phyloP scores from a whole-genome alignment of 2,888 invertebrate species.

The Drosophila gaucha region DNA sequence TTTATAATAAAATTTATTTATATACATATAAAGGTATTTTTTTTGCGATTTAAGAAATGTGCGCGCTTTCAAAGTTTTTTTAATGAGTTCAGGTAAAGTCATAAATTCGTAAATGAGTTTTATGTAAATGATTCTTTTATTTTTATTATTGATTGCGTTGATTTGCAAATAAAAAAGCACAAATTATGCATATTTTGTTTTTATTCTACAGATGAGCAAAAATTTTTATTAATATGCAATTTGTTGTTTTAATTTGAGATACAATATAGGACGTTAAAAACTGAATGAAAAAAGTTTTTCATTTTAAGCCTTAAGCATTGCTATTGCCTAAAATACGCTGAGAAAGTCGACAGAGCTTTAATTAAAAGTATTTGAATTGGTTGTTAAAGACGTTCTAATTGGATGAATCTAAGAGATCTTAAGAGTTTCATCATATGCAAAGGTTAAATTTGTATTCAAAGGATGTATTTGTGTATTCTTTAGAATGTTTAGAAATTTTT shows the following conservation, averaged over 20 bases:
- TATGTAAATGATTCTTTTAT: conserved; percentile 13
- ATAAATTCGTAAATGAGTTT: conserved; percentile 12
- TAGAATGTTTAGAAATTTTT: too few relatives aligned
- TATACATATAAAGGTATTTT: conserved; percentile 1
- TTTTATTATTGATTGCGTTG: conserved; percentile 5
- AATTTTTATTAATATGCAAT: neutral
- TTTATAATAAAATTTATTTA: conserved; percentile 27
- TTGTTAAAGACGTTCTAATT: neutral
- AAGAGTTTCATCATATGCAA: too few relatives aligned
- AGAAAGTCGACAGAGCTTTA: neutral
- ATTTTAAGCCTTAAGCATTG: neutral
- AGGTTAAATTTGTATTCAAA: too few relatives aligned
- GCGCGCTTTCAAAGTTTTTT: conserved; percentile 34
- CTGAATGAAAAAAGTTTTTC: neutral
- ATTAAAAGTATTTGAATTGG: neutral
- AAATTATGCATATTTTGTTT: neutral
- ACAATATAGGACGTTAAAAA: neutral
- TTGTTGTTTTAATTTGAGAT: neutral
- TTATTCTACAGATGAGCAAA: conserved; percentile 2
- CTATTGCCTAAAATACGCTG: neutral
- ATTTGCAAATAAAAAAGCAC: neutral
- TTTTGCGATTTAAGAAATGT: conserved; percentile 10
- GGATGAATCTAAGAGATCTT: too few relatives aligned
- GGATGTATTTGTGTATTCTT: too few relatives aligned
- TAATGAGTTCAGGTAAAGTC: conserved; percentile 53